Evolutionary conservation across 1,140 invertebrate genomes (phyloP).

Genomic region (Drosophila athabasca): DNA sequence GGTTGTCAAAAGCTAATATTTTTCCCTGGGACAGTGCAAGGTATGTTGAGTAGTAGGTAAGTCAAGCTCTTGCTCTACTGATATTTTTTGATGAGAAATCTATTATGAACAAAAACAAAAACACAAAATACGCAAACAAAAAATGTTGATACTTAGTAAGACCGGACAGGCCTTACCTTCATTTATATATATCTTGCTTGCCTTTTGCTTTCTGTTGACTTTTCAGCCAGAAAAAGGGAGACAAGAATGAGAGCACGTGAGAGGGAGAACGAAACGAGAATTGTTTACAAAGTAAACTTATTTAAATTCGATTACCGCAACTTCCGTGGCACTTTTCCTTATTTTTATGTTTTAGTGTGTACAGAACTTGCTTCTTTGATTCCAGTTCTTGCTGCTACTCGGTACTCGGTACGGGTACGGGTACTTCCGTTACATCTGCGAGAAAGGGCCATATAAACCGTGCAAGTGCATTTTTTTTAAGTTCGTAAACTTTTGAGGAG

Average conservation of each 20-base stretch:
- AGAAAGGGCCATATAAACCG: conserved; percentile 26
- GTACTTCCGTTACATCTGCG: conserved; percentile 15
- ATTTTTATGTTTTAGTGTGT: conserved; percentile 51
- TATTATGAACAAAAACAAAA: background rate
- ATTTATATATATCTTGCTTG: background rate
- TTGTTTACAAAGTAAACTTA: conserved; percentile 81
- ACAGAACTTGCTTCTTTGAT: conserved; percentile 22
- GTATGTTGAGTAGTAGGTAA: background rate
- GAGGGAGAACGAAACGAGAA: conserved; percentile 38
- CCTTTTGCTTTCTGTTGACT: conserved; percentile 34
- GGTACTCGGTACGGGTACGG: background rate
- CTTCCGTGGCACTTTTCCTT: conserved; percentile 67
- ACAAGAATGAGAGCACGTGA: background rate
- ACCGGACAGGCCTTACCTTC: too few relatives aligned
- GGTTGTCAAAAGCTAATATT: conserved; percentile 77
- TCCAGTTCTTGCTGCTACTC: conserved; percentile 20
- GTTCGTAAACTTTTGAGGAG: conserved; percentile 19
- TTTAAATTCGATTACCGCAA: conserved; percentile 82
- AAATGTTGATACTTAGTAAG: too few relatives aligned
- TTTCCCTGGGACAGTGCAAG: conserved; percentile 21
- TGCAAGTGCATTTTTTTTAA: conserved; percentile 20
- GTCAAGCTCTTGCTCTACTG: background rate
- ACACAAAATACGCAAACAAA: background rate
- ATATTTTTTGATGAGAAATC: background rate
- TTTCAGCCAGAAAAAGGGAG: background rate